These are phyloP conservation scores for Coilia nasus DNA, from an alignment of 2,797 vertebrate genomes.

Conservation along the genomic window DNA sequence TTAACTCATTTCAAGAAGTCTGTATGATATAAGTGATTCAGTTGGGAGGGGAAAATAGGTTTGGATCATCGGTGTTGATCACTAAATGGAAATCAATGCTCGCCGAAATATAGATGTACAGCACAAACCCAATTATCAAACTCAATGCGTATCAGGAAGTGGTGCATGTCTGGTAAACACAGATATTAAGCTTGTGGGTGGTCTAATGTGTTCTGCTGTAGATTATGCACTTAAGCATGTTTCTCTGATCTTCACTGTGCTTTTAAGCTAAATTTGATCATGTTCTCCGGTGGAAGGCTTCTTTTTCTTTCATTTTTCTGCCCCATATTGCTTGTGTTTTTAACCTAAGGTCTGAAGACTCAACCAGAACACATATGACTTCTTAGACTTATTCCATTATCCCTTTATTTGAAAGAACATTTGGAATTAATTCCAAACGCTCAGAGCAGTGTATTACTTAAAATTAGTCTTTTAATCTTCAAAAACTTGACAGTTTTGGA, in stretches of 20 bases:
- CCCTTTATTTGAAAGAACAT: too few species aligned
- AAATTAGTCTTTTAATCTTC: too few species aligned
- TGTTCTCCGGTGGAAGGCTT: neutral
- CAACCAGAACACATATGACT: neutral
- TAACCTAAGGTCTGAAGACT: neutral
- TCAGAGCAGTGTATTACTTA: too few species aligned
- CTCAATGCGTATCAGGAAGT: neutral
- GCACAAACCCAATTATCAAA: neutral
- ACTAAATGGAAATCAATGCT: neutral
- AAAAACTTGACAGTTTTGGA: too few species aligned
- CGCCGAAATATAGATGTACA: neutral
- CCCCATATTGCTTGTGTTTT: neutral
- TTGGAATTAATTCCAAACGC: too few species aligned
- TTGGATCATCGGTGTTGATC: neutral
- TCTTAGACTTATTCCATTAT: too few species aligned
- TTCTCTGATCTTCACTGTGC: neutral
- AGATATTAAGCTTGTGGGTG: neutral
- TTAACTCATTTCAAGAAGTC: neutral
- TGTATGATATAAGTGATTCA: neutral
- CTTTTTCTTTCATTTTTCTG: neutral
- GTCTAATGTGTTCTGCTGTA: neutral
- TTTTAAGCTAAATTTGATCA: neutral
- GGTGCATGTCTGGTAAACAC: neutral
- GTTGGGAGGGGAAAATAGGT: neutral
- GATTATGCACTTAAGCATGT: neutral